Percentiles rank a stretch among this genome's conserved stretches.
These are phyloP conservation scores for Acheta domesticus DNA, from an alignment of 2,888 invertebrate genomes.

Conservation along the genomic window DNA sequence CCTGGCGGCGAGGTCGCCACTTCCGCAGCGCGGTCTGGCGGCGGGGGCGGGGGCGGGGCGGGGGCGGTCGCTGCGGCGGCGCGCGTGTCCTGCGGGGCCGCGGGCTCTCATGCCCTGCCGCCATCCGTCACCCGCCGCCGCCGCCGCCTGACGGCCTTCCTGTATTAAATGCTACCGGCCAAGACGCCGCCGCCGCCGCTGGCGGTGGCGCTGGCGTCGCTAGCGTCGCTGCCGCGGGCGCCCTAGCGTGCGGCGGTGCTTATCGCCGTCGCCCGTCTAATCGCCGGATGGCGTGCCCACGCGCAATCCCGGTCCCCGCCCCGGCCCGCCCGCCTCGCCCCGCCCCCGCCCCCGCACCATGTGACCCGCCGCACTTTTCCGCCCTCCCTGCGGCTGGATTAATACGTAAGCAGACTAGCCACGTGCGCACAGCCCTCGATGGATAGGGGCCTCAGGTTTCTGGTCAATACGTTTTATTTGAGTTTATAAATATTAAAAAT, in stretches of 20 bases:
- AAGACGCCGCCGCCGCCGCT: not conserved
- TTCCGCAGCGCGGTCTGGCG: too few relatives aligned
- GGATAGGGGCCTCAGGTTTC: too few relatives aligned
- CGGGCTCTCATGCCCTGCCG: not conserved
- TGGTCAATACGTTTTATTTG: too few relatives aligned
- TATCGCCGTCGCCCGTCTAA: not conserved
- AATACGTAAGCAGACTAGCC: too few relatives aligned
- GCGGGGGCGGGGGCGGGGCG: too few relatives aligned
- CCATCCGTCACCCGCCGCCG: not conserved
- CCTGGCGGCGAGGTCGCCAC: too few relatives aligned
- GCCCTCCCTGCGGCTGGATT: too few relatives aligned
- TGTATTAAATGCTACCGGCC: slow-evolving; percentile 18
- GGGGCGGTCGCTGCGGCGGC: not conserved
- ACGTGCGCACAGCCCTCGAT: too few relatives aligned
- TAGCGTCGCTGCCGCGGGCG: not conserved
- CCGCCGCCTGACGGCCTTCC: slow-evolving; percentile 2
- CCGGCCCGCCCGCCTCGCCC: not conserved
- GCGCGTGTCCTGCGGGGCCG: not conserved
- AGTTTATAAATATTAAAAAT: too few relatives aligned
- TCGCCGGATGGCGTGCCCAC: slow-evolving; percentile 18
- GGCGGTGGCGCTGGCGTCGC: too few relatives aligned
- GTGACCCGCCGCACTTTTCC: too few relatives aligned
- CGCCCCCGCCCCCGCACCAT: too few relatives aligned
- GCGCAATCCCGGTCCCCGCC: slow-evolving; percentile 18
- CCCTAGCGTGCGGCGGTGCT: not conserved